A percentile compares a stretch with the other conserved stretches of the same genome.
Evolutionary conservation across 2,113 vertebrate genomes (phyloP).

Genomic region (Prietella phreatophila): DNA sequence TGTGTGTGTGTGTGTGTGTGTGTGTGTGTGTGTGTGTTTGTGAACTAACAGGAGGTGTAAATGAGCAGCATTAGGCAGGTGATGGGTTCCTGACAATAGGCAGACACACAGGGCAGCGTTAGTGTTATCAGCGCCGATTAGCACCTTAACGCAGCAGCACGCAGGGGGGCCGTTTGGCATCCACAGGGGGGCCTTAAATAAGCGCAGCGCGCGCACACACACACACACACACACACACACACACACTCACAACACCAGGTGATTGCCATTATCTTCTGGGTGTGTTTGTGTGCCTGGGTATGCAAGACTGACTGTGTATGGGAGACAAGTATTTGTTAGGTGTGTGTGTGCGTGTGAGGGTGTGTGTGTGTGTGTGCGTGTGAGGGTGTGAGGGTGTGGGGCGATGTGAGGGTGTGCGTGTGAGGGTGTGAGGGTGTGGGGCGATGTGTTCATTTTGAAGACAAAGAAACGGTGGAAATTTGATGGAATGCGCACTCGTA

Average conservation of each 20-base stretch:
- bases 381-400: neutral
- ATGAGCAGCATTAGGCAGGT: constrained; percentile 66
- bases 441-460: neutral
- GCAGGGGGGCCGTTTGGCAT: constrained; percentile 78
- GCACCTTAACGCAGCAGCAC: constrained; percentile 73
- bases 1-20: too few species aligned
- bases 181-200: constrained; percentile 72
- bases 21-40: constrained; percentile 65
- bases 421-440: neutral
- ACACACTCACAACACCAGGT: constrained; percentile 59
- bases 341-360: too few species aligned
- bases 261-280: constrained; percentile 31
- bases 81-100: constrained; percentile 64
- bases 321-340: neutral
- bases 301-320: constrained; percentile 7
- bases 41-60: constrained; percentile 71
- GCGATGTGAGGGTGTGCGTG: too few species aligned
- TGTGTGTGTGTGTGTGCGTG: too few species aligned
- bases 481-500: neutral
- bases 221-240: constrained; percentile 52
- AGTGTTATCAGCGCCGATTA: constrained; percentile 75
- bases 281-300: constrained; percentile 15
- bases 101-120: constrained; percentile 51
- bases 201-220: constrained; percentile 68
- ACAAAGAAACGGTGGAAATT: neutral